Evolutionary conservation across 1,140 invertebrate species (phyloP).

Genomic region (Euura lappo): DNA sequence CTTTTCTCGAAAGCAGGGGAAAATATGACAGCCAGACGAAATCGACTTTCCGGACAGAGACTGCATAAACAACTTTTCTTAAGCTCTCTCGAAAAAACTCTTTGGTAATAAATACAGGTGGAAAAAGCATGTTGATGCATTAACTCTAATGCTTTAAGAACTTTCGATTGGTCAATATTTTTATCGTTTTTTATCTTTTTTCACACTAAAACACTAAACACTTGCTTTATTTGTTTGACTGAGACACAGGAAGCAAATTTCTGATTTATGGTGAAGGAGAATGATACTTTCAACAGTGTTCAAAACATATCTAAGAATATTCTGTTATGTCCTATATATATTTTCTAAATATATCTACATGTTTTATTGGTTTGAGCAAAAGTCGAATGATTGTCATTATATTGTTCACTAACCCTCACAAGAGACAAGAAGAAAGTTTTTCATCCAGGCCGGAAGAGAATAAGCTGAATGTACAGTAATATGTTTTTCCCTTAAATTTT

Average conservation of each 20-base stretch:
- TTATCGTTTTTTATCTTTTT: not conserved
- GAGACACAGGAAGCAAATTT: not conserved
- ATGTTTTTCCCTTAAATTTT: not conserved
- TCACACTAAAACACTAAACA: not conserved
- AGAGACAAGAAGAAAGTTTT: not conserved
- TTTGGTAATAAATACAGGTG: not conserved
- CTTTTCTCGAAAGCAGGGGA: slow-evolving; percentile 15
- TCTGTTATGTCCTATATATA: too few relatives aligned
- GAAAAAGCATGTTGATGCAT: not conserved
- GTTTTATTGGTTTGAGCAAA: not conserved
- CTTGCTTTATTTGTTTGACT: not conserved
- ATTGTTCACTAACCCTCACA: not conserved
- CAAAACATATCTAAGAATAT: too few relatives aligned
- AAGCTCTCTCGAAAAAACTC: not conserved
- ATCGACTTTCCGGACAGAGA: slow-evolving; percentile 4
- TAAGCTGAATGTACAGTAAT: not conserved
- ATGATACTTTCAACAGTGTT: not conserved
- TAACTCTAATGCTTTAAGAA: not conserved
- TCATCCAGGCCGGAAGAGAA: not conserved
- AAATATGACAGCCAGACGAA: slow-evolving; percentile 14
- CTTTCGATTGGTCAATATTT: not conserved
- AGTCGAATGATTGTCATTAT: not conserved
- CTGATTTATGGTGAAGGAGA: not conserved
- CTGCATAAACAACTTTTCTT: not conserved
- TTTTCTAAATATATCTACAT: too few relatives aligned